A percentile compares a stretch with the other conserved stretches of the same genome.
Conservation (phyloP, 2,888 invertebrate species). For the Phanerotoma sp. region DNA sequence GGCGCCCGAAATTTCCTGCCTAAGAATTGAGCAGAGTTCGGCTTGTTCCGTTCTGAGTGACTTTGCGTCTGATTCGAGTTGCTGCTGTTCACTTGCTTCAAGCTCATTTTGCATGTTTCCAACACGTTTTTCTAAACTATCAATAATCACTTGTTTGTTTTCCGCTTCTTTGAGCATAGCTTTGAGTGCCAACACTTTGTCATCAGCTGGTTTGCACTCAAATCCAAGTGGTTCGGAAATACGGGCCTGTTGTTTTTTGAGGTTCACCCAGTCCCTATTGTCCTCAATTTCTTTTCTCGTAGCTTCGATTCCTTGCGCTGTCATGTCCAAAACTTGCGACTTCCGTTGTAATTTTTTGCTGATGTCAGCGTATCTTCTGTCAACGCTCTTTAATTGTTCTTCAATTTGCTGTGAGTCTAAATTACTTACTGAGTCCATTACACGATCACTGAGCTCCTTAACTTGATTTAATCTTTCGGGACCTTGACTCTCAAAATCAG, state of each 20-base stretch:
- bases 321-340: conserved; percentile 78
- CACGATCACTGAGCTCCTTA: conserved; percentile 69
- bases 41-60: conserved; percentile 75
- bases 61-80: conserved; percentile 72
- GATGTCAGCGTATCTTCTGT: conserved; percentile 81
- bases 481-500: conserved; percentile 74
- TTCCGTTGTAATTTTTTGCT: conserved; percentile 83
- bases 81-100: conserved; percentile 80
- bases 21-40: conserved; percentile 70
- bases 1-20: conserved; percentile 72
- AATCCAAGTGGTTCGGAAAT: conserved; percentile 72
- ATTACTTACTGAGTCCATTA: conserved; percentile 80
- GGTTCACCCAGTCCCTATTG: conserved; percentile 77
- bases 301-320: conserved; percentile 79
- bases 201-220: conserved; percentile 76
- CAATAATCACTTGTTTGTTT: conserved; percentile 78
- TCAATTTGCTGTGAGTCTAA: conserved; percentile 88
- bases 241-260: conserved; percentile 69
- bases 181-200: conserved; percentile 71
- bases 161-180: conserved; percentile 80
- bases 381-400: conserved; percentile 83
- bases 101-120: conserved; percentile 82
- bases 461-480: conserved; percentile 70
- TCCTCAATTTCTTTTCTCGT: conserved; percentile 79
- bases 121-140: conserved; percentile 80